Evolutionary conservation across 2,888 invertebrate genomes (phyloP).

Genomic region (Barypeithes pellucidus): DNA sequence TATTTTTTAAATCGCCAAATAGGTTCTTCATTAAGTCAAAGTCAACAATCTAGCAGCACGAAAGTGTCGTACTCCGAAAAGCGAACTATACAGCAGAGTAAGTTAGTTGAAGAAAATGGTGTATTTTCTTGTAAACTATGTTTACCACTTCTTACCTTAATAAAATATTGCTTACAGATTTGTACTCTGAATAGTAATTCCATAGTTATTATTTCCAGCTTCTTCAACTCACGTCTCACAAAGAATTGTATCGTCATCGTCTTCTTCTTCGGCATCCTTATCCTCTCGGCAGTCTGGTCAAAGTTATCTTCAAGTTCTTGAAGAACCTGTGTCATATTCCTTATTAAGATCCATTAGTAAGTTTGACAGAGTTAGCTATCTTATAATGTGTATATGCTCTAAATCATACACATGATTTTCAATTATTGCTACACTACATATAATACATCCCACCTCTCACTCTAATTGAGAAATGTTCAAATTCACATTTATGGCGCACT

Average conservation of each 20-base stretch:
- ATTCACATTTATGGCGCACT: too few relatives aligned
- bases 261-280: conserved; percentile 19
- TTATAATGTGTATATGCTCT: too few relatives aligned
- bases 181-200: too few relatives aligned
- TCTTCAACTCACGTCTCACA: conserved; percentile 21
- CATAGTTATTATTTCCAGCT: conserved; percentile 5
- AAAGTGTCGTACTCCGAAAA: conserved; percentile 24
- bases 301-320: conserved; percentile 17
- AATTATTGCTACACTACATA: too few relatives aligned
- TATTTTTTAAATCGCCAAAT: neutral
- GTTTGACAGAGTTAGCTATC: neutral
- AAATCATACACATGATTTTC: too few relatives aligned
- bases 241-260: conserved; percentile 11
- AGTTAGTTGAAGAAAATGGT: neutral
- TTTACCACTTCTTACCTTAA: neutral
- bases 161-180: too few relatives aligned
- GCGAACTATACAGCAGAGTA: conserved; percentile 27
- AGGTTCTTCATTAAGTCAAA: conserved; percentile 22
- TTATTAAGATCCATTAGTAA: conserved; percentile 5
- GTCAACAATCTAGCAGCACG: conserved; percentile 20
- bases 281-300: conserved; percentile 3
- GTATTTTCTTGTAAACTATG: neutral
- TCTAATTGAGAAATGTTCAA: too few relatives aligned
- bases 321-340: conserved; percentile 11
- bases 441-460: too few relatives aligned